Evolutionary conservation across 2,888 invertebrate species (phyloP), one percentile per base, ranked within the genome.

Genomic region (Bursaphelenchus okinawaensis): DNA sequence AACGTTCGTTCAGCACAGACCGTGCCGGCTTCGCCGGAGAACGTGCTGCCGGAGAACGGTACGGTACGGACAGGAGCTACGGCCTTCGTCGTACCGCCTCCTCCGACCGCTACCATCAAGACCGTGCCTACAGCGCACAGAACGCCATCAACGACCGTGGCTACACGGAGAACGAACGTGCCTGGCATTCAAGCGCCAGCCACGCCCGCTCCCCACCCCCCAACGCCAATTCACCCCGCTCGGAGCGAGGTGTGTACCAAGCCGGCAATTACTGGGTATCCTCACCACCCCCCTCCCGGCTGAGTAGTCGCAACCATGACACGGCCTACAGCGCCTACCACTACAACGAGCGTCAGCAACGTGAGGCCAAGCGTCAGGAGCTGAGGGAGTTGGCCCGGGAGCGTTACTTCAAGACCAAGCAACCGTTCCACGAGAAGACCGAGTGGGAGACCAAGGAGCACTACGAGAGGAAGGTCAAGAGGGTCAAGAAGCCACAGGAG

Each of bases 401-500:
- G 12, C 68, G 65, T 9, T 71, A 75, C 60, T 55, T 70, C 23
- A 55, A 50, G 7, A 52, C 65, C 29, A 27, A 69, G 62, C 73
- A 75, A n/a, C 80, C 76, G 24, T 83, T 76, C 74, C 74, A 74
- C 24, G 82, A 82, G 71, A 74, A 72, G 65, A 77, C 78, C 56
- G 68, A 73, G 55, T 82, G 78, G 64, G 82, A 82, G 71, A 75
- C 82, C 0, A 70, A 77, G 19, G 82, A 82, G 67, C 81, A 81
- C 66, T 82, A 77, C 68, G 82, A 82, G 68, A 68, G 80, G 24
- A 83, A 80, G 68, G 74, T 80, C 28, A 75, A 78, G 63, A 62
- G 75, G 12, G 78, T 77, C 69, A 79, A 78, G 71, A 40, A 40
- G 40, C 40, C 40, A 16, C 40, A 40, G n/a, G 40, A 40, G n/a